Conservation (phyloP, 2,888 invertebrate genomes). For the Campopleginae sp. region DNA sequence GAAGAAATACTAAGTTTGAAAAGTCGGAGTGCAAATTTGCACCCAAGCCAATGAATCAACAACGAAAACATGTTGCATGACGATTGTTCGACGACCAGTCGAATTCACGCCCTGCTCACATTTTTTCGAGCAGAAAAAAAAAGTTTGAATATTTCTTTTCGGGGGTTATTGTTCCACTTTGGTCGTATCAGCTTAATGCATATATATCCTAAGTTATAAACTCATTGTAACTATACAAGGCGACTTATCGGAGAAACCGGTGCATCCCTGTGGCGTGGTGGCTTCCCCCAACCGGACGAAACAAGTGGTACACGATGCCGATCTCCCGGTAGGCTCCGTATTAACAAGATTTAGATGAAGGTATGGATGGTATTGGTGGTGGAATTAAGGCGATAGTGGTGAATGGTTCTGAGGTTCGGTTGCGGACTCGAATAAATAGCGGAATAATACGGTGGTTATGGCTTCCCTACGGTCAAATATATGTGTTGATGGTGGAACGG, state of each 20-base stretch:
- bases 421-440: constrained; percentile 79
- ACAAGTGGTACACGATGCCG: constrained; percentile 70
- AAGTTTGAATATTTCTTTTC: not conserved
- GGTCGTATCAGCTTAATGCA: not conserved
- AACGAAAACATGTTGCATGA: too few relatives aligned
- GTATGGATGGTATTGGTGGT: constrained; percentile 36
- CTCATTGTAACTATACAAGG: constrained; percentile 1
- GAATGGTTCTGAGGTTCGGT: constrained; percentile 5
- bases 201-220: not conserved
- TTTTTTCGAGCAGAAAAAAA: not conserved
- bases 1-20: too few relatives aligned
- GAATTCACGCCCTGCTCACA: not conserved
- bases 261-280: constrained; percentile 33
- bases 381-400: constrained; percentile 32
- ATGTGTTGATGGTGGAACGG: constrained; percentile 78
- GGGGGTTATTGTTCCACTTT: not conserved
- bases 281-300: constrained; percentile 12
- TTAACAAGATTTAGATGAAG: constrained; percentile 80
- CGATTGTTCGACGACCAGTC: not conserved
- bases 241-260: constrained; percentile 22
- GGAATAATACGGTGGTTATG: constrained; percentile 81
- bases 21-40: too few relatives aligned
- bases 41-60: not conserved
- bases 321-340: constrained; percentile 74
- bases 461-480: constrained; percentile 77